Conservation (phyloP, 2,888 invertebrate genomes). For the Cheilosia urbana region DNA sequence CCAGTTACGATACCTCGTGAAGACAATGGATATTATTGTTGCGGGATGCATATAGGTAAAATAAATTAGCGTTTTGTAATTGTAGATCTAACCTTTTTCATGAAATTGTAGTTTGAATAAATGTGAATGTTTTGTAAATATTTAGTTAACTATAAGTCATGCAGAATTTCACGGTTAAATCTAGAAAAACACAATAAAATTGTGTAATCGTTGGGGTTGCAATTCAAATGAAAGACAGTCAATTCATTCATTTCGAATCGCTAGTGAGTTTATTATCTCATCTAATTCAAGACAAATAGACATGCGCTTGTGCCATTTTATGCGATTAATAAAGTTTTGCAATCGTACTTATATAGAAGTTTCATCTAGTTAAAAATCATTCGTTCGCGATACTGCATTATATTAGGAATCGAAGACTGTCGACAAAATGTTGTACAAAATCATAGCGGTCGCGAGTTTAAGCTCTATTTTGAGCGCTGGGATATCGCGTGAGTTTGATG, state of each 20-base stretch:
- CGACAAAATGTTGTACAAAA: not conserved
- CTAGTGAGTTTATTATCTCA: conserved; percentile 7
- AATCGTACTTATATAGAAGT: conserved; percentile 22
- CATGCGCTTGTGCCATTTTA: conserved; percentile 30
- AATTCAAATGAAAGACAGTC: conserved; percentile 34
- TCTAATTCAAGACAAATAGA: conserved; percentile 22
- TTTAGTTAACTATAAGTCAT: conserved; percentile 12
- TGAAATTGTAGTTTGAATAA: not conserved
- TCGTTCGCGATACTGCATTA: conserved; percentile 7
- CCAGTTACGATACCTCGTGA: not conserved
- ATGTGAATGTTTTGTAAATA: conserved; percentile 11
- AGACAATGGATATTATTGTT: conserved; percentile 30
- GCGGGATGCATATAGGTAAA: conserved; percentile 14
- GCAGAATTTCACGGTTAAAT: not conserved
- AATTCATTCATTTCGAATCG: conserved; percentile 39
- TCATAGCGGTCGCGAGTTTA: not conserved
- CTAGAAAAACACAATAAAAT: conserved; percentile 39
- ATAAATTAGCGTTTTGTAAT: conserved; percentile 43
- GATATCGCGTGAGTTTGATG: not conserved
- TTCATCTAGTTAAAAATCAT: conserved; percentile 16
- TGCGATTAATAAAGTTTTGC: conserved; percentile 7
- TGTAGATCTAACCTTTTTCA: not conserved
- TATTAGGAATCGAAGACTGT: not conserved
- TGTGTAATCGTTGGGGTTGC: conserved; percentile 27
- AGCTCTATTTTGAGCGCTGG: conserved; percentile 2